Evolutionary conservation across 2,888 invertebrate genomes (phyloP).

Genomic region (Drosophila fungiperda): DNA sequence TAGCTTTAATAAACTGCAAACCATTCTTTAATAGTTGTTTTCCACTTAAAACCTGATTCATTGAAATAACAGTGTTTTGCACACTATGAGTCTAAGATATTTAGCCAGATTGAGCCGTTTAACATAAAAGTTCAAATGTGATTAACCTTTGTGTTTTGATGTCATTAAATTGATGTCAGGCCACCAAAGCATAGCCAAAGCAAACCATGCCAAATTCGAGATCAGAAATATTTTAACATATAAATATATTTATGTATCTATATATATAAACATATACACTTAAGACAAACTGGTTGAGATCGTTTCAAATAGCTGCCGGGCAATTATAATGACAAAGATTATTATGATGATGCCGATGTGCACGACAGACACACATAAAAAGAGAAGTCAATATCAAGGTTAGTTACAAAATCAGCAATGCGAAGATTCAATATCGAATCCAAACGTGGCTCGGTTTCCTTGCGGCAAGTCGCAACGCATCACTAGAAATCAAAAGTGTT

Average conservation of each 20-base stretch:
- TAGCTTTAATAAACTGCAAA: neutral
- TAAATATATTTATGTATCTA: conserved; percentile 1
- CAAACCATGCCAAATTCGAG: conserved; percentile 37
- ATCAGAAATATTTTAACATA: conserved; percentile 5
- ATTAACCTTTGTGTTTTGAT: conserved; percentile 74
- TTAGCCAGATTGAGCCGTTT: neutral
- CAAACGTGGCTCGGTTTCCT: conserved; percentile 52
- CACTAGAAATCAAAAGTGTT: conserved; percentile 67
- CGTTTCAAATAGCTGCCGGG: conserved; percentile 48
- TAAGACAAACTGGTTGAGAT: conserved; percentile 60
- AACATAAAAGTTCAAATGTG: conserved; percentile 73
- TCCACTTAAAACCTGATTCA: neutral
- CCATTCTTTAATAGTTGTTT: neutral
- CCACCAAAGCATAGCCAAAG: conserved; percentile 33
- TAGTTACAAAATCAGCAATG: conserved; percentile 70
- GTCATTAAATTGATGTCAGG: conserved; percentile 67
- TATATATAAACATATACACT: conserved; percentile 1
- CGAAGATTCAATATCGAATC: conserved; percentile 33
- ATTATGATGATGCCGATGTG: conserved; percentile 23
- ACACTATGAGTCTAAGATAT: conserved; percentile 5
- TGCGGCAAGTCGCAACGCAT: conserved; percentile 30
- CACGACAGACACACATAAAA: conserved; percentile 12
- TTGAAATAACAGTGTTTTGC: neutral
- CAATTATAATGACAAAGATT: conserved; percentile 45
- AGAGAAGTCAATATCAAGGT: conserved; percentile 77